Conservation (phyloP, 2,797 vertebrate genomes). For the Myotis pilosus region DNA sequence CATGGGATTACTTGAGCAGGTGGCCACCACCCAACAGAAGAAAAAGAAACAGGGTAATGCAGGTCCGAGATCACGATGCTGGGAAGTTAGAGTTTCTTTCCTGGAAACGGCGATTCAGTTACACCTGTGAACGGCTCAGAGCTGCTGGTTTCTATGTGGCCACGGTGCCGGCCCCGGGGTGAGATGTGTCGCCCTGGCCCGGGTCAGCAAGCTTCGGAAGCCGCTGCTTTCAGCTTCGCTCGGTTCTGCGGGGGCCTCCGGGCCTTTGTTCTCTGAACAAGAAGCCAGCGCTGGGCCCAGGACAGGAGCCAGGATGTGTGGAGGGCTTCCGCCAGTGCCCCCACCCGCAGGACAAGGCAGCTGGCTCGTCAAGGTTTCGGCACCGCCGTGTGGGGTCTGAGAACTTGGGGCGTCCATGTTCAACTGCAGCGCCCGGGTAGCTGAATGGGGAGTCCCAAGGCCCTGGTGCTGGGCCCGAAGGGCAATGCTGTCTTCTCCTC, state of each 20-base stretch:
- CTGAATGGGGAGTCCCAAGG: neutral
- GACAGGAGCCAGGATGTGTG: constrained; percentile 26
- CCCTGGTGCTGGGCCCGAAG: rapidly evolving
- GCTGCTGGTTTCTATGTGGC: neutral
- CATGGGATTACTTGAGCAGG: neutral
- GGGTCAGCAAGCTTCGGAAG: neutral
- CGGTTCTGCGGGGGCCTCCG: constrained; percentile 43
- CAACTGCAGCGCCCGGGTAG: neutral
- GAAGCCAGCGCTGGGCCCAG: constrained; percentile 38
- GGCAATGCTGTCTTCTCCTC: neutral
- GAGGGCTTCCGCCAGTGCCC: neutral
- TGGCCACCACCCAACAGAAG: neutral
- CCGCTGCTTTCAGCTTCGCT: neutral
- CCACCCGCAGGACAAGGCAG: neutral
- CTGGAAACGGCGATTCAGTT: rapidly evolving
- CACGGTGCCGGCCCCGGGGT: rapidly evolving
- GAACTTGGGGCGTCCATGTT: neutral
- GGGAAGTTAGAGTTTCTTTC: rapidly evolving
- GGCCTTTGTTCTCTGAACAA: constrained; percentile 57
- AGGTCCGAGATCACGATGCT: rapidly evolving
- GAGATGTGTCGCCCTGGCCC: neutral
- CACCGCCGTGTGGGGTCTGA: neutral
- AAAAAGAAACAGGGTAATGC: neutral
- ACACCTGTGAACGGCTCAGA: rapidly evolving
- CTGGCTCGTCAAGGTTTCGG: neutral